Percentiles rank a stretch among this genome's conserved stretches.
These are phyloP conservation scores for Neostethus bicornis DNA, from an alignment of 2,797 vertebrate species.

Conservation along the genomic window DNA sequence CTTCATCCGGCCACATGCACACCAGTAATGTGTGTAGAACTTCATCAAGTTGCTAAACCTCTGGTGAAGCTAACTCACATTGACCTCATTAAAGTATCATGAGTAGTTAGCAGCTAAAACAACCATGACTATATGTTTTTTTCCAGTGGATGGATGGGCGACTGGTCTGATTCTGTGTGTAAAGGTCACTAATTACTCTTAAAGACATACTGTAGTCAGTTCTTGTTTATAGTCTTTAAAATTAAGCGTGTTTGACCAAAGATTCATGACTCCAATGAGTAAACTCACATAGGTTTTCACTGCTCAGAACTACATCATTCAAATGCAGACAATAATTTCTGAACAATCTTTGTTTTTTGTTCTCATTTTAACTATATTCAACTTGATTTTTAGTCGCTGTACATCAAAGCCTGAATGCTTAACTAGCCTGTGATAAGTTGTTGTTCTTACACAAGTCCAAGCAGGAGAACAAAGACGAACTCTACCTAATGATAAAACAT, in stretches of 20 bases:
- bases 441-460: neutral
- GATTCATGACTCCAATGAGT: neutral
- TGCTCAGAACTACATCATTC: neutral
- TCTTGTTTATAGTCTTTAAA: neutral
- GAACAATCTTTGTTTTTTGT: neutral
- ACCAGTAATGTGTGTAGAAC: conserved; percentile 16
- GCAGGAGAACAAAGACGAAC: neutral
- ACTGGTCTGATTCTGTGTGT: neutral
- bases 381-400: neutral
- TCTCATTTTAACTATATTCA: neutral
- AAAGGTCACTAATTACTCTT: neutral
- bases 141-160: neutral
- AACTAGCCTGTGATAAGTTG: neutral
- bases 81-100: conserved; percentile 27
- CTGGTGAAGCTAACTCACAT: conserved; percentile 24
- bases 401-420: neutral
- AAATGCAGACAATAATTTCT: neutral
- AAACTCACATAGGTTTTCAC: neutral
- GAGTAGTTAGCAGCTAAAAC: conserved; percentile 38
- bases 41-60: conserved; percentile 20
- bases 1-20: conserved; percentile 9
- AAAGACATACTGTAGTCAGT: neutral
- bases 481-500: neutral
- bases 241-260: neutral
- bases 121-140: neutral